Evolutionary conservation across 2,888 invertebrate genomes (phyloP).

Genomic region (Sesia bembeciformis): DNA sequence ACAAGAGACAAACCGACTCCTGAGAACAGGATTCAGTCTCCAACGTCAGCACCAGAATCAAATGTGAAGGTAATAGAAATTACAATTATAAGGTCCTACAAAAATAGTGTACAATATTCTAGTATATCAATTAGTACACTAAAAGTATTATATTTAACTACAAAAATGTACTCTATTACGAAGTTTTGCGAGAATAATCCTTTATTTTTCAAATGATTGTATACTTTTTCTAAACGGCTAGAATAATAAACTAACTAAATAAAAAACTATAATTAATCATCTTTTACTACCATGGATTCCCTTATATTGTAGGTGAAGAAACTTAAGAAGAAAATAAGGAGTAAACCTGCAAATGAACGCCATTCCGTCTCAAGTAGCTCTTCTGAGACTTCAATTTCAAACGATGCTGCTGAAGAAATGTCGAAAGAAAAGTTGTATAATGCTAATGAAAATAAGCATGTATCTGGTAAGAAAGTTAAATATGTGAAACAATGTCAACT

Average conservation of each 20-base stretch:
- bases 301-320: neutral
- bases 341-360: slow-evolving; percentile 12
- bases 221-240: too few species aligned
- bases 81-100: too few species aligned
- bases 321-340: slow-evolving; percentile 22
- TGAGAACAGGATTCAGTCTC: slow-evolving; percentile 2
- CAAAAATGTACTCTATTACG: too few species aligned
- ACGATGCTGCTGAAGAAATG: slow-evolving; percentile 14
- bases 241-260: too few species aligned
- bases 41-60: neutral
- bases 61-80: neutral
- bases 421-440: slow-evolving; percentile 46
- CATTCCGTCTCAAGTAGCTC: slow-evolving; percentile 21
- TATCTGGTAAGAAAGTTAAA: neutral
- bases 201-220: too few species aligned
- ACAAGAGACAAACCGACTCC: slow-evolving; percentile 23
- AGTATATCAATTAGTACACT: too few species aligned
- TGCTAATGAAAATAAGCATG: slow-evolving; percentile 35
- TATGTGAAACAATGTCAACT: too few species aligned
- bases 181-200: too few species aligned
- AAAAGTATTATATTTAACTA: too few species aligned
- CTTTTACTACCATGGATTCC: too few species aligned
- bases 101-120: too few species aligned
- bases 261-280: too few species aligned
- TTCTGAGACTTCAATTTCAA: slow-evolving; percentile 20